phyloP scores from a whole-genome alignment of 1,140 invertebrate genomes.

The Panonychus citri region DNA sequence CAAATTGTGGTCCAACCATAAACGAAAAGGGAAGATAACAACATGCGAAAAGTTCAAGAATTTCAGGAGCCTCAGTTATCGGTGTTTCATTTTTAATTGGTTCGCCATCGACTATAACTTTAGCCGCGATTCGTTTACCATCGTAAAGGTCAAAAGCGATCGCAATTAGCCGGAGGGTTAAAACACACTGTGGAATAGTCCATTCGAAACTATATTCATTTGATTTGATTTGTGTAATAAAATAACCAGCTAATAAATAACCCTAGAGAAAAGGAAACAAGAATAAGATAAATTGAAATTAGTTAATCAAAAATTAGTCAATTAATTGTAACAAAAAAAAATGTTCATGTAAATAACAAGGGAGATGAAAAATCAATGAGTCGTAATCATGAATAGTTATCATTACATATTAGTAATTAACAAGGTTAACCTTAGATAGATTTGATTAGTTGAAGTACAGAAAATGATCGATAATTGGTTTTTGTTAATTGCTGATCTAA shows the following conservation, averaged over 20 bases:
- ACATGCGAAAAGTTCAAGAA: slow-evolving; percentile 56
- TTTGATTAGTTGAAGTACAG: no score
- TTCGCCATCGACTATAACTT: slow-evolving; percentile 20
- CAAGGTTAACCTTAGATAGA: not conserved
- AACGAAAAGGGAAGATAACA: slow-evolving; percentile 64
- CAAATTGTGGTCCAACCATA: slow-evolving; percentile 63
- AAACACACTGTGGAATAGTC: slow-evolving; percentile 85
- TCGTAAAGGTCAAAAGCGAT: slow-evolving; percentile 62
- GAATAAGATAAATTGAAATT: not conserved
- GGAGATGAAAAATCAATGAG: not conserved
- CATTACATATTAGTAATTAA: not conserved
- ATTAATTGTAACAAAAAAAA: not conserved
- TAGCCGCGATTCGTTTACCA: slow-evolving; percentile 30
- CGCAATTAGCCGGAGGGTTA: slow-evolving; percentile 61
- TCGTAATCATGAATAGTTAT: not conserved
- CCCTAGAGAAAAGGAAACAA: slow-evolving; percentile 19
- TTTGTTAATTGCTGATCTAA: no score
- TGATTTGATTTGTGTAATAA: slow-evolving; percentile 36
- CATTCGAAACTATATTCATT: slow-evolving; percentile 71
- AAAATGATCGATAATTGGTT: no score
- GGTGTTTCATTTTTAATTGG: slow-evolving; percentile 27
- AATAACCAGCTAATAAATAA: slow-evolving; percentile 55
- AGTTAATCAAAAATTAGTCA: not conserved
- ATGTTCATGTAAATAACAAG: no score
- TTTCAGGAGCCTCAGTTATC: slow-evolving; percentile 34